Conservation (phyloP, 2,113 vertebrate genomes). For the Seriola rivoliana region DNA sequence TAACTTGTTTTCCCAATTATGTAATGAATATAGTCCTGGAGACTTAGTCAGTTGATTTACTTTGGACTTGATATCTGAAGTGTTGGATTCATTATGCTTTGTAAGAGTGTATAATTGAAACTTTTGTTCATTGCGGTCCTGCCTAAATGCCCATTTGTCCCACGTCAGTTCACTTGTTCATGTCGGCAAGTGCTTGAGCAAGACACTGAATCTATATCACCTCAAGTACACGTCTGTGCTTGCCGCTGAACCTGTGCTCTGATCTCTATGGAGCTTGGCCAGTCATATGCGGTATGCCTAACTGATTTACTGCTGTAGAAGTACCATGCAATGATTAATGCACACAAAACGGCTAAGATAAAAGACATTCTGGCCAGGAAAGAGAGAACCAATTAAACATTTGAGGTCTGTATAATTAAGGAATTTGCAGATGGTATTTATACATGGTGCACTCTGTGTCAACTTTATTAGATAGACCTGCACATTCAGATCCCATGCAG, state of each 20-base stretch:
- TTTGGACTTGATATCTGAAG: not conserved
- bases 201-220: not conserved
- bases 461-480: not conserved
- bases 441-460: not conserved
- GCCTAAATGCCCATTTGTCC: not conserved
- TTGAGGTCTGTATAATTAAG: not conserved
- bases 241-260: not conserved
- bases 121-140: not conserved
- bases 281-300: not conserved
- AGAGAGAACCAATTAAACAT: not conserved
- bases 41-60: not conserved
- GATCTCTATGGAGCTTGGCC: not conserved
- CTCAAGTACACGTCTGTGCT: not conserved
- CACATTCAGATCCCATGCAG: not conserved
- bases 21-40: not conserved
- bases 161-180: not conserved
- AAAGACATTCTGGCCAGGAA: not conserved
- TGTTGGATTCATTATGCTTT: not conserved
- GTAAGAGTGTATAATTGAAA: not conserved
- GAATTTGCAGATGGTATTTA: not conserved
- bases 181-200: not conserved
- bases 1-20: not conserved
- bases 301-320: constrained; percentile 3
- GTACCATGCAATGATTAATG: constrained; percentile 1
- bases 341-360: not conserved